Conservation (phyloP, 2,113 vertebrate species). For the Phalacrocorax pelagicus region DNA sequence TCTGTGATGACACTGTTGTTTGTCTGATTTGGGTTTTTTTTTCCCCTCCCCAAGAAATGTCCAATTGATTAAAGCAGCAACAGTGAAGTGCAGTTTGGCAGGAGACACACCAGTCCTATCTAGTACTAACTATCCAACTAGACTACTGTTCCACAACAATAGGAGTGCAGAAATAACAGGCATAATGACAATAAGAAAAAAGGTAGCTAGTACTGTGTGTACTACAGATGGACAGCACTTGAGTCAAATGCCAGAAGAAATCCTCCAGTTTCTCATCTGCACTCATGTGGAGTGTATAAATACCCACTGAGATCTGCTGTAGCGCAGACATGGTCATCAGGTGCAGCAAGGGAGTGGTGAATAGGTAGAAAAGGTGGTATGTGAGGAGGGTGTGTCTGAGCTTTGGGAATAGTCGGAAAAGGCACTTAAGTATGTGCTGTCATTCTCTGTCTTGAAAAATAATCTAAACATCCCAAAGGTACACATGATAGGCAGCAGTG, state of each 20-base stretch:
- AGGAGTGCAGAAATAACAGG: not conserved
- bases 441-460: not conserved
- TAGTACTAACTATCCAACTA: not conserved
- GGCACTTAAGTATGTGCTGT: not conserved
- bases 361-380: not conserved
- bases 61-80: not conserved
- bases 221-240: not conserved
- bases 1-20: not conserved
- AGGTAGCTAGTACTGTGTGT: too few relatives aligned
- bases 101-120: not conserved
- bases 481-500: not conserved
- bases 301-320: not conserved
- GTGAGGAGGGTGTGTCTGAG: not conserved
- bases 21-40: not conserved
- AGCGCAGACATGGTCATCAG: not conserved
- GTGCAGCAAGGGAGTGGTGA: not conserved
- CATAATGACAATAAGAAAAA: not conserved
- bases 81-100: not conserved
- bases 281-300: not conserved
- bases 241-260: not conserved
- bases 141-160: not conserved
- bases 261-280: not conserved
- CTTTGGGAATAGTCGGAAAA: not conserved
- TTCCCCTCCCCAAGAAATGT: not conserved
- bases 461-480: not conserved